phyloP scores from a whole-genome alignment of 2,797 vertebrate genomes.

The Periophthalmus magnuspinnatus region DNA sequence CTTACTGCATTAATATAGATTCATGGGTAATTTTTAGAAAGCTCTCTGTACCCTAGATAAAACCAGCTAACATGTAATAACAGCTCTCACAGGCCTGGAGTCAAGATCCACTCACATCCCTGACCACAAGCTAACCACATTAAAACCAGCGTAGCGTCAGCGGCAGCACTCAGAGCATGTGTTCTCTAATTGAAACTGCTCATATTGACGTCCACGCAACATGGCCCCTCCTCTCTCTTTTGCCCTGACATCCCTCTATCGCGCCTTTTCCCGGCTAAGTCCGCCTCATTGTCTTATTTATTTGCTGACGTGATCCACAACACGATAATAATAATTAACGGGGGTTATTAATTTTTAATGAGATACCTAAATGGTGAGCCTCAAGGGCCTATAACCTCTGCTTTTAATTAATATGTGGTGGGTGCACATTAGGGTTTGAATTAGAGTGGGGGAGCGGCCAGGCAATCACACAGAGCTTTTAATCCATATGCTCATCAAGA shows the following conservation, averaged over 20 bases:
- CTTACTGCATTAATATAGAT: neutral
- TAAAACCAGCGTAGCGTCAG: constrained; percentile 23
- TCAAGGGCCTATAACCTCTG: constrained; percentile 78
- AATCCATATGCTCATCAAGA: constrained; percentile 81
- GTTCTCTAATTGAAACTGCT: constrained; percentile 51
- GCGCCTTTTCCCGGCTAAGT: constrained; percentile 18
- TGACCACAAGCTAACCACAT: constrained; percentile 48
- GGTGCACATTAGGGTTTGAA: constrained; percentile 81
- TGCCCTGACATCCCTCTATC: constrained; percentile 24
- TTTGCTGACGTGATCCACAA: constrained; percentile 72
- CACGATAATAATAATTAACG: constrained; percentile 81
- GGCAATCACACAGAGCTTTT: constrained; percentile 76
- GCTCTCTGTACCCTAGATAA: neutral
- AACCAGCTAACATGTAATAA: neutral
- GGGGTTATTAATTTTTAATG: constrained; percentile 84
- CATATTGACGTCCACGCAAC: constrained; percentile 8
- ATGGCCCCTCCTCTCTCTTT: constrained; percentile 22
- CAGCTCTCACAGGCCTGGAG: neutral
- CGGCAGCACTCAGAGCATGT: constrained; percentile 38
- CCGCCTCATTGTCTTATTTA: constrained; percentile 72
- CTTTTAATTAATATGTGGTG: constrained; percentile 82
- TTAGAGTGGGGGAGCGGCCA: constrained; percentile 76
- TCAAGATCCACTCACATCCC: constrained; percentile 26
- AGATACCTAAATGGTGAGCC: constrained; percentile 77
- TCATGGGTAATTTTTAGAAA: too few species aligned